A percentile compares a stretch with the other conserved stretches of the same genome.
Evolutionary conservation across 2,797 vertebrate species (phyloP).

Genomic region (Carapus acus): DNA sequence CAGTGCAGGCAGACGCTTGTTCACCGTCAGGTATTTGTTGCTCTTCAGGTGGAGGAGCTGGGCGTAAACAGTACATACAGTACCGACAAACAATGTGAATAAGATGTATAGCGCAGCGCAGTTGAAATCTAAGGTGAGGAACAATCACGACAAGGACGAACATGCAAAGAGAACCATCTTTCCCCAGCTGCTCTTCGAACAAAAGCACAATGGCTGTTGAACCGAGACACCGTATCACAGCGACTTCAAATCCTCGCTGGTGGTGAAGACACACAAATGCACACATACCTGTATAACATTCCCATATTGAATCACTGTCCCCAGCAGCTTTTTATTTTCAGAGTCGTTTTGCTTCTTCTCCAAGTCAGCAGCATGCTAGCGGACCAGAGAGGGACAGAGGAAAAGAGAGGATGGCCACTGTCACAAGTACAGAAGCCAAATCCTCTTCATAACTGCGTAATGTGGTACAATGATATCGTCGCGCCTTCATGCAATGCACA

Average conservation of each 20-base stretch:
- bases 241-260: background rate
- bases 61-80: conserved; percentile 15
- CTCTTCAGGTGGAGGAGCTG: conserved; percentile 97
- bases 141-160: no score
- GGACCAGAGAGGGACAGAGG: conserved; percentile 12
- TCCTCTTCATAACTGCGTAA: background rate
- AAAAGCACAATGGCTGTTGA: no score
- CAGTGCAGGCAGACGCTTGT: conserved; percentile 92
- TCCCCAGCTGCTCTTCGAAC: no score
- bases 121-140: background rate
- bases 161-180: no score
- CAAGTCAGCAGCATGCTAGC: conserved; percentile 91
- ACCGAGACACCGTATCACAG: no score
- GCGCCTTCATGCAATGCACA: background rate
- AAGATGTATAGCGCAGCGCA: background rate
- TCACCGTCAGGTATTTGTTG: conserved; percentile 98
- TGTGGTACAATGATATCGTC: conserved; percentile 1
- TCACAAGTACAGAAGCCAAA: background rate
- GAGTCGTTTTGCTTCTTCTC: conserved; percentile 99
- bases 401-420: background rate
- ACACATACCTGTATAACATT: conserved; percentile 90
- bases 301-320: conserved; percentile 93
- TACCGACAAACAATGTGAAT: no score
- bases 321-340: conserved; percentile 92
- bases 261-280: background rate